Conservation (phyloP, 2,113 vertebrate species). For the Passerina amoena region DNA sequence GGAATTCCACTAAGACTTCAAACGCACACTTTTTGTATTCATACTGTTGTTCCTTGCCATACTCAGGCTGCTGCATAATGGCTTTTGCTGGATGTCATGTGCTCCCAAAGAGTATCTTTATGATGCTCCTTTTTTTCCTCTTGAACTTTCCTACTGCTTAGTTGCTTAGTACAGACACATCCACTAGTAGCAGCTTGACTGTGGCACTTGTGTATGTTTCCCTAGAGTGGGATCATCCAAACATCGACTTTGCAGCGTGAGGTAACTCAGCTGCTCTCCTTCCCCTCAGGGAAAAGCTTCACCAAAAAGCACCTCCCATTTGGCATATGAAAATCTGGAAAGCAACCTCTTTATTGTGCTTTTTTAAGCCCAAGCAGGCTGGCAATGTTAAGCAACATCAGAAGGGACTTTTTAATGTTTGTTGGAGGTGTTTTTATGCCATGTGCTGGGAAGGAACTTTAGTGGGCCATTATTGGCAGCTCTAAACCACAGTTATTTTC, state of each 20-base stretch:
- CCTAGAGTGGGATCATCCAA: conserved; percentile 60
- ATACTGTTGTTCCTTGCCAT: not conserved
- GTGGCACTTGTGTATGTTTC: conserved; percentile 62
- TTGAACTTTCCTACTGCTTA: conserved; percentile 60
- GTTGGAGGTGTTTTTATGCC: conserved; percentile 22
- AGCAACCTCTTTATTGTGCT: conserved; percentile 35
- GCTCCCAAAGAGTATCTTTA: conserved; percentile 60
- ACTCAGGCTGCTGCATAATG: not conserved
- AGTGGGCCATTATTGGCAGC: conserved; percentile 56
- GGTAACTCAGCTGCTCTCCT: conserved; percentile 7
- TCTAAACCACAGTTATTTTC: conserved; percentile 69
- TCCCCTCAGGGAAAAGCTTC: conserved; percentile 57
- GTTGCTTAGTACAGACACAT: conserved; percentile 55
- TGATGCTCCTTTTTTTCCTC: not conserved
- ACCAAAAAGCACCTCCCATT: conserved; percentile 53
- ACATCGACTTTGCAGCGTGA: conserved; percentile 33
- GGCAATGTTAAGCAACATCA: conserved; percentile 33
- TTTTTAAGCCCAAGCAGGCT: conserved; percentile 42
- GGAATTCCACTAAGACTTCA: conserved; percentile 69
- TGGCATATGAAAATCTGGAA: conserved; percentile 57
- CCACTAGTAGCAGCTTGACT: conserved; percentile 72
- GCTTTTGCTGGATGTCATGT: conserved; percentile 25
- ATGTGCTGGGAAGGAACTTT: conserved; percentile 58
- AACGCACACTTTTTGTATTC: conserved; percentile 49
- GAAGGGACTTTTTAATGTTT: conserved; percentile 46